A percentile compares a stretch with the other conserved stretches of the same genome.
These are phyloP conservation scores for Medauroidea extradentata DNA, from an alignment of 1,140 invertebrate genomes.

Conservation along the genomic window DNA sequence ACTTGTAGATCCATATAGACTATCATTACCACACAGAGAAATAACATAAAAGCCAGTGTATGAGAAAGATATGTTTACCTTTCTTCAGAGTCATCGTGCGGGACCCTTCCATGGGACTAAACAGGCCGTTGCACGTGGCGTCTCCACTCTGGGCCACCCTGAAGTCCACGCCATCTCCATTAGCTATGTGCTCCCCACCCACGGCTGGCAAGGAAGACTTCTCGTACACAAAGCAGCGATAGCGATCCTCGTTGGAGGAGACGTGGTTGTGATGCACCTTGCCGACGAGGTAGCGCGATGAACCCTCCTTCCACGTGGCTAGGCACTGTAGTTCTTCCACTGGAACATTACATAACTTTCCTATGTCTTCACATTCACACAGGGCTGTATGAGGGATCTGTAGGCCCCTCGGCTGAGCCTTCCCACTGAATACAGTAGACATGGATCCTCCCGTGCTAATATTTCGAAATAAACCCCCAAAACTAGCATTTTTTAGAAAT, in stretches of 20 bases:
- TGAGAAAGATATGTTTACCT: slow-evolving; percentile 34
- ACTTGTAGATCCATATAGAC: no score
- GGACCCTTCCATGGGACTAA: slow-evolving; percentile 72
- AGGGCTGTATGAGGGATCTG: no score
- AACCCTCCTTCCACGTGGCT: slow-evolving; percentile 85
- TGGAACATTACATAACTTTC: no score
- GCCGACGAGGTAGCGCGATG: slow-evolving; percentile 79
- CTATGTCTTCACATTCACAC: no score
- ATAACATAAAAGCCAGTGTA: no score
- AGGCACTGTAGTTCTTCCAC: slow-evolving; percentile 82
- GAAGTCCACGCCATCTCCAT: slow-evolving; percentile 58
- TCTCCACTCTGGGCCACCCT: slow-evolving; percentile 82
- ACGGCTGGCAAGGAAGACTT: slow-evolving; percentile 49
- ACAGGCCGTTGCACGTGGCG: slow-evolving; percentile 81
- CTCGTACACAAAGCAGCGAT: slow-evolving; percentile 89
- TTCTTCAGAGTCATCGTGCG: slow-evolving; percentile 67
- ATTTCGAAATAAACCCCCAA: no score
- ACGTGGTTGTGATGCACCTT: slow-evolving; percentile 74
- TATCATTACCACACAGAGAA: no score
- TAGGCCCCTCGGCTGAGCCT: no score
- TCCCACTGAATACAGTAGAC: no score
- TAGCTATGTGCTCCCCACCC: slow-evolving; percentile 37
- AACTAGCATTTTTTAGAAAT: no score
- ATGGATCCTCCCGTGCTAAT: no score
- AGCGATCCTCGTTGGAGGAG: slow-evolving; percentile 84